These are phyloP conservation scores for Tetragonisca angustula DNA, from an alignment of 2,888 invertebrate genomes.

Conservation along the genomic window DNA sequence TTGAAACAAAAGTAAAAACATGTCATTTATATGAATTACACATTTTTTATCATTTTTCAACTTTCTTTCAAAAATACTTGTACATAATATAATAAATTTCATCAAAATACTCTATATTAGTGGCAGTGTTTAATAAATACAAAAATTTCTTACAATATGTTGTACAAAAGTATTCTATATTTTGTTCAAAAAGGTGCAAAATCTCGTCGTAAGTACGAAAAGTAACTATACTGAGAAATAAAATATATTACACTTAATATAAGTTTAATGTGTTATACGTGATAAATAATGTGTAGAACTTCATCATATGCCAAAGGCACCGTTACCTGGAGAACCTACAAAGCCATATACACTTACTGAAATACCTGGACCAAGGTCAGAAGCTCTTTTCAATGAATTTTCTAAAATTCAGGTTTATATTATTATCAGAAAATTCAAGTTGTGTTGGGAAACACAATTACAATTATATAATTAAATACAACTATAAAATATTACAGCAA, in stretches of 20 bases:
- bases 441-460: background rate
- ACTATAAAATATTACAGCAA: conserved; percentile 46
- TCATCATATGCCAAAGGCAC: conserved; percentile 54
- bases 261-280: background rate
- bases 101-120: conserved; percentile 20
- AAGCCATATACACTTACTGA: conserved; percentile 68
- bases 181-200: conserved; percentile 26
- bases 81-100: conserved; percentile 30
- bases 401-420: conserved; percentile 69
- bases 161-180: conserved; percentile 42
- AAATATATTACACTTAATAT: background rate
- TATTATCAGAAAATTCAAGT: background rate
- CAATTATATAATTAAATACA: background rate
- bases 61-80: conserved; percentile 14
- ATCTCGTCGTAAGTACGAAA: conserved; percentile 45
- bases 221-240: conserved; percentile 25
- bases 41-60: conserved; percentile 31
- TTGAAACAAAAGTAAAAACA: conserved; percentile 55
- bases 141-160: conserved; percentile 40
- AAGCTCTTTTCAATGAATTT: conserved; percentile 69
- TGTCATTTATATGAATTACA: conserved; percentile 41
- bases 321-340: conserved; percentile 65
- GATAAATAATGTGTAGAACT: conserved; percentile 20
- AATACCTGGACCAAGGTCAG: conserved; percentile 72
- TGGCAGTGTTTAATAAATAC: conserved; percentile 25